Conservation (phyloP, 2,888 invertebrate species). For the Abrostola tripartita region DNA sequence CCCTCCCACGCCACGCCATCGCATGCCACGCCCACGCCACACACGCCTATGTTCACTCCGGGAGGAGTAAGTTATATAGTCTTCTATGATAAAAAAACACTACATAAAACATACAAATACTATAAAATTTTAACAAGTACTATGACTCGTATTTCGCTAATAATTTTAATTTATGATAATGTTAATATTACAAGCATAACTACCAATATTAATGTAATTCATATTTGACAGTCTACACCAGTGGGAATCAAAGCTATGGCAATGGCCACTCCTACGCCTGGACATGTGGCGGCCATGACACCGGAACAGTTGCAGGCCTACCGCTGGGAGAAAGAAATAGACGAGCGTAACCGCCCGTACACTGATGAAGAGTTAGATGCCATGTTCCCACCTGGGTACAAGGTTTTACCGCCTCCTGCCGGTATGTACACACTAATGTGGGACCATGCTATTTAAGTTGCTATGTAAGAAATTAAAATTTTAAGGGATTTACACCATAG, state of each 20-base stretch:
- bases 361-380: slow-evolving; percentile 99
- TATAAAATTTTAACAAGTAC: no score
- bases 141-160: no score
- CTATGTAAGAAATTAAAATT: slow-evolving; percentile 45
- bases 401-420: slow-evolving; percentile 98
- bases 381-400: slow-evolving; percentile 99
- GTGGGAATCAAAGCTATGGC: slow-evolving; percentile 99
- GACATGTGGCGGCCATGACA: slow-evolving; percentile 99
- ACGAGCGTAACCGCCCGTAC: slow-evolving; percentile 98
- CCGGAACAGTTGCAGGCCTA: slow-evolving; percentile 99
- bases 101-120: no score
- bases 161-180: no score
- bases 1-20: slow-evolving; percentile 93
- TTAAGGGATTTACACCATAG: slow-evolving; percentile 73
- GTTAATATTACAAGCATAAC: no score
- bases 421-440: slow-evolving; percentile 83
- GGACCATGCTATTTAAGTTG: slow-evolving; percentile 38
- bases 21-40: slow-evolving; percentile 90
- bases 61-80: slow-evolving; percentile 89
- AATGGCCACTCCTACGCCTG: slow-evolving; percentile 99
- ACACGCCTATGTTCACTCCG: slow-evolving; percentile 92
- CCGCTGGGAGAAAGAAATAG: slow-evolving; percentile 99
- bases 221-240: slow-evolving; percentile 90
- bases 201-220: not conserved
- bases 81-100: not conserved